Evolutionary conservation across 2,888 invertebrate genomes (phyloP), one percentile per base, ranked within the genome.

Genomic region (Rhyacophila evoluta): DNA sequence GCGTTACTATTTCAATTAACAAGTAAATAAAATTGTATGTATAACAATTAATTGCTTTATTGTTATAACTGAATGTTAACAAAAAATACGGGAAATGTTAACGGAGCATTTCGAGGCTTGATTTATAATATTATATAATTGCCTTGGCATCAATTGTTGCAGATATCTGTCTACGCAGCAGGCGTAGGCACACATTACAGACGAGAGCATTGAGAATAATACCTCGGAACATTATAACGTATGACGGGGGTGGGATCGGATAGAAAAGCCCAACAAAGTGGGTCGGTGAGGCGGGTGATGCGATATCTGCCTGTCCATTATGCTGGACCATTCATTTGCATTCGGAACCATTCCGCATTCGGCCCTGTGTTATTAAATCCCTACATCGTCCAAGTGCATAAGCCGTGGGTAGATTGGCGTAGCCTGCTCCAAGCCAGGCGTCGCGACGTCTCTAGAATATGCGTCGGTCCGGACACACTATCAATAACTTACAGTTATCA

Each of bases 241-340:
- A 78, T 78, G 78, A 55, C 41, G 41, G 71, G 73, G 68, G 25
- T 33, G 12, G 33, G 67, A 12, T 25, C 69, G 74, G 15, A 69
- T 25, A 41, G 74, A 41, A 38, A 74, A 27, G 74, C 74, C 36
- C 33, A 15, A 75, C 70, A 69, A 70, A 73, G 77, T 73, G 73
- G 73, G 39, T 68, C 77, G 77, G 37, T 73, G 19, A 36, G 37
- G 77, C 73, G 77, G 27, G 68, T 77, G 77, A 68, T 72, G 67
- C 78, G 78, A 78, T 80, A 71, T 72, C 73, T 33, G 70, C 15
- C 25, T 8, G 12, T 33, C 15, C 41, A 76, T 72, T 80, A 74
- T 74, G 72, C 55, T 2, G 68, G 72, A 38, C 72, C 78, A 78
- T 78, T 77, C 69, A 80, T 75, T 75, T 80, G 80, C 80, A 73